Evolutionary conservation across 2,797 vertebrate genomes (phyloP), one percentile per base, ranked within the genome.

Genomic region (Morelia viridis): DNA sequence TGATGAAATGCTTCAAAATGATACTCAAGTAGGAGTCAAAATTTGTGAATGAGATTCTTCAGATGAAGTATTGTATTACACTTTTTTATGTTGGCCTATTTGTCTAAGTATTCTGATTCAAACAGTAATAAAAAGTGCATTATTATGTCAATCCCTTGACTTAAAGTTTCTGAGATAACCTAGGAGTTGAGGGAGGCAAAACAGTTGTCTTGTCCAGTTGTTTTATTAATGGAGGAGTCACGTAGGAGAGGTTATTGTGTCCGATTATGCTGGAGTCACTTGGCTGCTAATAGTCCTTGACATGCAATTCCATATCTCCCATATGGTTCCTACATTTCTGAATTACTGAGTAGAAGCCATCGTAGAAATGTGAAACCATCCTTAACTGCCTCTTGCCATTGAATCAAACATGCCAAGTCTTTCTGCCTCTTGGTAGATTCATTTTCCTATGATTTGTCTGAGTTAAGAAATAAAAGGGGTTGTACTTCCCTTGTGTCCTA

Each of bases 41-140:
- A 62, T 13, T 46, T 92, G 22, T 64, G 57, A 84, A n/a, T 41
- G 31, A 85, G 22, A 64, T 86, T 92, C 28, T 86, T 90, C 84
- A 86, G 88, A 60, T 85, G 76, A 85, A 92, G 13, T 58, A 35
- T 50, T 62, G 13, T 24, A 13, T 46, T 53, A 4, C 2, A 5
- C 11, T 68, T 15, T 24, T 71, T 85, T 28, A 88, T 56, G 58
- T 84, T 64, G 71, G 0, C 19, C 10, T 60, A 56, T 64, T 28
- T 24, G 26, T 88, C 28, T 31, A 84, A 57, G 50, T 50, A 15
- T 92, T 28, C 53, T 89, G 5, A 57, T 53, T 41, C 26, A 58
- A 9, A 41, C 17, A 64, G 31, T 50, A 60, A 85, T 17, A 89
- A 85, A 10, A 85, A 41, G 9, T 71, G 41, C 1, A 64, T 9